Conservation (phyloP, 2,888 invertebrate genomes). For the Nemapogon koenigi region DNA sequence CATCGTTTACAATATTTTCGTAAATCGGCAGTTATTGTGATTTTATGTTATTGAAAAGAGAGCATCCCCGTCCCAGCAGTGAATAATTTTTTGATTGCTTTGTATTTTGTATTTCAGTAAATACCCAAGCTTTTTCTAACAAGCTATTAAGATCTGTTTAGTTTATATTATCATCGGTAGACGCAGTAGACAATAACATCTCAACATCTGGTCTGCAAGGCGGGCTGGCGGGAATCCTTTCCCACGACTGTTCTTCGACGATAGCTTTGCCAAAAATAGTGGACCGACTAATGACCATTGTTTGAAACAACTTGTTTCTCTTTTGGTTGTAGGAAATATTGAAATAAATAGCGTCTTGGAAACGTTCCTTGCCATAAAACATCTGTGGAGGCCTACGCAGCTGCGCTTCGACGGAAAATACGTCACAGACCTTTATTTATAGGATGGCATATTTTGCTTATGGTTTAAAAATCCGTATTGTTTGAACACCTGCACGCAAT, state of each 20-base stretch:
- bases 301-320: no score
- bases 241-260: conserved; percentile 36
- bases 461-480: background rate
- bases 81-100: no score
- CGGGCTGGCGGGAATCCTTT: conserved; percentile 29
- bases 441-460: no score
- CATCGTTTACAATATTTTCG: no score
- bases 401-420: conserved; percentile 52
- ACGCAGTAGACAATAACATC: background rate
- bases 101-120: no score
- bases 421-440: conserved; percentile 52
- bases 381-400: conserved; percentile 56
- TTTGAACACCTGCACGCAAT: background rate
- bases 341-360: conserved; percentile 60
- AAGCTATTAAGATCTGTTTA: no score
- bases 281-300: conserved; percentile 50
- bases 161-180: no score
- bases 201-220: background rate
- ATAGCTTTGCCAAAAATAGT: conserved; percentile 56
- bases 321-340: conserved; percentile 41
- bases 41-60: no score
- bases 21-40: no score
- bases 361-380: conserved; percentile 60
- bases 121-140: no score
- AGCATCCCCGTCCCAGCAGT: no score